phyloP scores from a whole-genome alignment of 2,113 vertebrate species.

The Ivindomyrus marchei region DNA sequence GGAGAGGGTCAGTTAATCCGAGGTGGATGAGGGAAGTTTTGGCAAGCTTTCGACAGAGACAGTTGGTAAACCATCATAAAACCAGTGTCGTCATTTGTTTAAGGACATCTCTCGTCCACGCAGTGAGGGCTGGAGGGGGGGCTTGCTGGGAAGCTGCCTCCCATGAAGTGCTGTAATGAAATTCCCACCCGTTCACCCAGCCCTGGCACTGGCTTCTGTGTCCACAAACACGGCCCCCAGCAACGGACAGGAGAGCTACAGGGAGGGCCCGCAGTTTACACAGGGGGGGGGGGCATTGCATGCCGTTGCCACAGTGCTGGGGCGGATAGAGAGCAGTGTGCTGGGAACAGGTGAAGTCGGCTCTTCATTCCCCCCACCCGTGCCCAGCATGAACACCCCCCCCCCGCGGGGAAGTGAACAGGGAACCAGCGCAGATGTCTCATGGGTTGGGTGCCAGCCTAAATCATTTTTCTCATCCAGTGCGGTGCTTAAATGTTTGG shows the following conservation, averaged over 20 bases:
- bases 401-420: background rate
- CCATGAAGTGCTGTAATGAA: background rate
- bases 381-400: background rate
- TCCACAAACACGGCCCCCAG: slow-evolving; percentile 3
- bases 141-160: background rate
- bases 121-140: background rate
- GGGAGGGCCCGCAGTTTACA: background rate
- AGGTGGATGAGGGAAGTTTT: background rate
- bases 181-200: background rate
- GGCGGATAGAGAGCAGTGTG: background rate
- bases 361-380: no score
- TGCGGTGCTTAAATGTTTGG: background rate
- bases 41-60: background rate
- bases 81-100: background rate
- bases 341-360: background rate
- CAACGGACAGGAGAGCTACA: background rate
- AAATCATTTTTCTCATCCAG: background rate
- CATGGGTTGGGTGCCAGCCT: background rate
- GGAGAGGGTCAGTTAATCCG: background rate
- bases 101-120: background rate
- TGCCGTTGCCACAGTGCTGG: background rate
- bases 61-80: background rate
- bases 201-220: background rate
- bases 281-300: background rate
- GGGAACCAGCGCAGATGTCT: background rate